Evolutionary conservation across 2,113 vertebrate genomes (phyloP).

Genomic region (Syngnathus floridae): DNA sequence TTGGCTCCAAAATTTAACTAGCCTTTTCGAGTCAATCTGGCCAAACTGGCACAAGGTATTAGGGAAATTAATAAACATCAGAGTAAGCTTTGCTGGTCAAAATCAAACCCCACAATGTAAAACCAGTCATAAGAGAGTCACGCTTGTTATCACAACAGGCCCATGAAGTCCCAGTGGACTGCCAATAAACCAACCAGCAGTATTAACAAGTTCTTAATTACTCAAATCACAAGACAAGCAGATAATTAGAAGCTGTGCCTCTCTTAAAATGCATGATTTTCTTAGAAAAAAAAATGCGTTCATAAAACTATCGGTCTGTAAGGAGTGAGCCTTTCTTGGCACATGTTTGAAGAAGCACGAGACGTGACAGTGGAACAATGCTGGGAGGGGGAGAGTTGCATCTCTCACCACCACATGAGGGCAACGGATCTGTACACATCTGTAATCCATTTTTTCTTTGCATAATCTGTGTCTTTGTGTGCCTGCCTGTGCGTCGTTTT

Average conservation of each 20-base stretch:
- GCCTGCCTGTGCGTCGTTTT: conserved; percentile 28
- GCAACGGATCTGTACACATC: conserved; percentile 61
- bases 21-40: conserved; percentile 32
- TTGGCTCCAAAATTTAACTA: conserved; percentile 44
- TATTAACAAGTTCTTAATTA: conserved; percentile 60
- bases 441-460: conserved; percentile 50
- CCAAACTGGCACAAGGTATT: conserved; percentile 33
- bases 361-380: conserved; percentile 80
- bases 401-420: conserved; percentile 87
- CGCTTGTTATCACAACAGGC: conserved; percentile 51
- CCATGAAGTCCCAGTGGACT: conserved; percentile 53
- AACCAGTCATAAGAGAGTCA: conserved; percentile 36
- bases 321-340: conserved; percentile 66
- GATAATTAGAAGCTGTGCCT: conserved; percentile 60
- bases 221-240: conserved; percentile 58
- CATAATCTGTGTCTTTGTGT: conserved; percentile 41
- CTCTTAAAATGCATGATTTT: conserved; percentile 63
- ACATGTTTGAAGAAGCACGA: conserved; percentile 77
- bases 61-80: conserved; percentile 42
- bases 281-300: conserved; percentile 21
- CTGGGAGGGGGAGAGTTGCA: conserved; percentile 87
- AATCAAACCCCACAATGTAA: conserved; percentile 41
- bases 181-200: conserved; percentile 48
- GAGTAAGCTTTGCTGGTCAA: conserved; percentile 32
- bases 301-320: neutral